Conservation (phyloP, 2,888 invertebrate species). For the Acholoe squamosa region DNA sequence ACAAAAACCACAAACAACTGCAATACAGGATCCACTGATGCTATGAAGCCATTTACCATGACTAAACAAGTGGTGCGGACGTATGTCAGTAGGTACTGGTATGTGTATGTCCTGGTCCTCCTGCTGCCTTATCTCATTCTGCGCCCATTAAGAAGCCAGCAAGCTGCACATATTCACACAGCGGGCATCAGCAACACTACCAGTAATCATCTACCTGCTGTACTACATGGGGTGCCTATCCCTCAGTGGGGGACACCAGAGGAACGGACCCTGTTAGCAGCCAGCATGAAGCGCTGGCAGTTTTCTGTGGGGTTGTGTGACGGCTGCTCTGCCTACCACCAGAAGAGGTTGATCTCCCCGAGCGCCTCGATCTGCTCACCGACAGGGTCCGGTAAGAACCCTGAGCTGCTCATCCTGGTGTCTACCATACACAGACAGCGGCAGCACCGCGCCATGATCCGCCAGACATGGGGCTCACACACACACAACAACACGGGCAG, state of each 20-base stretch:
- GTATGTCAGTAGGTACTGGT: too few species aligned
- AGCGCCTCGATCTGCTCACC: slow-evolving; percentile 6
- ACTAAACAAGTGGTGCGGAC: too few species aligned
- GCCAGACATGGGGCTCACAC: slow-evolving; percentile 20
- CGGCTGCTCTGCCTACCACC: slow-evolving; percentile 10
- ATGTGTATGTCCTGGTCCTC: too few species aligned
- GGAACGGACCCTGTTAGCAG: neutral
- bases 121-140: too few species aligned
- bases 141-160: too few species aligned
- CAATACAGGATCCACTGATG: too few species aligned
- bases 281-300: neutral
- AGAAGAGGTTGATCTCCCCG: neutral
- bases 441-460: neutral
- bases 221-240: too few species aligned
- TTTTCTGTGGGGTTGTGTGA: neutral
- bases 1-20: too few species aligned
- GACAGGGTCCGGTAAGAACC: neutral
- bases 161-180: too few species aligned
- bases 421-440: neutral
- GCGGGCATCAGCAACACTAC: too few species aligned
- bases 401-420: slow-evolving; percentile 27
- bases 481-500: neutral
- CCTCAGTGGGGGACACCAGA: neutral
- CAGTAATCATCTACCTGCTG: too few species aligned
- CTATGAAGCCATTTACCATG: too few species aligned